These are phyloP conservation scores for Anguilla japonica DNA, from an alignment of 2,113 vertebrate genomes.

Conservation along the genomic window DNA sequence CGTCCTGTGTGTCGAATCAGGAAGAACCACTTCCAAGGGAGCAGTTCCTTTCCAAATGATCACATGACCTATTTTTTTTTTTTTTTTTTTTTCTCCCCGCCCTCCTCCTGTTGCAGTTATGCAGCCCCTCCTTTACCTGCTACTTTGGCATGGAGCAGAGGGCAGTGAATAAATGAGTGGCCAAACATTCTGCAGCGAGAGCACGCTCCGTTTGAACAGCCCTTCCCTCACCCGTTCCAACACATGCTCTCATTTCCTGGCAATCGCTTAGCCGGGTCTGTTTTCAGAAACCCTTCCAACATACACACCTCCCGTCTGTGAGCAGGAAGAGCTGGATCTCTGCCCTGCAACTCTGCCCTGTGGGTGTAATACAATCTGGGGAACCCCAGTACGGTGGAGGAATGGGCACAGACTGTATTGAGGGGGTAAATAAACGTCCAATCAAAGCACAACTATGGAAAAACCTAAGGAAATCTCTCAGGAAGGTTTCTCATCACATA, in stretches of 20 bases:
- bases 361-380: not conserved
- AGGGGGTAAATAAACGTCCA: not conserved
- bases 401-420: not conserved
- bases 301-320: not conserved
- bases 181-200: no score
- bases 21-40: slow-evolving; percentile 21
- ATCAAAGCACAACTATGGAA: not conserved
- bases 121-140: not conserved
- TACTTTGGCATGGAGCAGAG: not conserved
- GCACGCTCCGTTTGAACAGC: not conserved
- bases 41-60: not conserved
- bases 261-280: not conserved
- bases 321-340: not conserved
- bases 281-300: not conserved
- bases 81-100: not conserved
- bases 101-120: not conserved
- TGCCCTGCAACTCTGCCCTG: not conserved
- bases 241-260: not conserved
- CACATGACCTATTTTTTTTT: slow-evolving; percentile 10
- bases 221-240: not conserved
- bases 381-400: not conserved
- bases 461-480: not conserved
- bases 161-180: not conserved
- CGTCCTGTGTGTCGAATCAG: slow-evolving; percentile 7
- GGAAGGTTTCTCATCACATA: not conserved